These are phyloP conservation scores for Apodemia zela DNA, from an alignment of 2,888 invertebrate species.

Conservation along the genomic window DNA sequence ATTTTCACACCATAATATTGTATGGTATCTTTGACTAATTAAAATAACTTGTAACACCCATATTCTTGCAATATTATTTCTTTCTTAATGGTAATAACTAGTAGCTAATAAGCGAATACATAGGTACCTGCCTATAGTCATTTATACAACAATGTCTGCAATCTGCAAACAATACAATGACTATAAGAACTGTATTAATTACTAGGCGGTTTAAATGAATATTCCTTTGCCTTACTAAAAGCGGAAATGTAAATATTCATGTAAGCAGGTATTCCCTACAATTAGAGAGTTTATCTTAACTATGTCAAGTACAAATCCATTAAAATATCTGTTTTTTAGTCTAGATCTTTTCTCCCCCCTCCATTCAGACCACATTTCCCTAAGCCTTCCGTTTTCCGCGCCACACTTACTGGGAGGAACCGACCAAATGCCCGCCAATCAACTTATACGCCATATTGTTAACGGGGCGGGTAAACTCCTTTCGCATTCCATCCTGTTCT, in stretches of 20 bases:
- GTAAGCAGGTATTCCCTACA: not conserved
- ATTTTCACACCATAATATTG: too few relatives aligned
- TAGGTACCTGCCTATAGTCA: too few relatives aligned
- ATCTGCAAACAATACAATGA: not conserved
- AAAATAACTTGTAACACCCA: too few relatives aligned
- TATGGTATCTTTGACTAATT: too few relatives aligned
- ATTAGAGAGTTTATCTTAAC: slow-evolving; percentile 9
- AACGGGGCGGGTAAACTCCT: slow-evolving; percentile 75
- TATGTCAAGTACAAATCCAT: not conserved
- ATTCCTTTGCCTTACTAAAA: slow-evolving; percentile 10
- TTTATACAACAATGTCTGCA: too few relatives aligned
- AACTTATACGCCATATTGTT: slow-evolving; percentile 83
- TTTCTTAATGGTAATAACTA: too few relatives aligned
- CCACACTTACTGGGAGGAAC: slow-evolving; percentile 55
- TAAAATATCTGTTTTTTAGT: slow-evolving; percentile 12
- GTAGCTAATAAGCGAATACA: too few relatives aligned
- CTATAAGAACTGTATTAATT: slow-evolving; percentile 3
- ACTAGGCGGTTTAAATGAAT: slow-evolving; percentile 3
- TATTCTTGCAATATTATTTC: too few relatives aligned
- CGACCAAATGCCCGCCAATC: slow-evolving; percentile 78
- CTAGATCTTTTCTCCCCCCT: slow-evolving; percentile 16
- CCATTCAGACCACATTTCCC: slow-evolving; percentile 38
- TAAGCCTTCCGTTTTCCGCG: slow-evolving; percentile 56
- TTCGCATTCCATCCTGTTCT: slow-evolving; percentile 51
- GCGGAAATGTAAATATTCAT: slow-evolving; percentile 15